These are phyloP conservation scores for Telmatochromis sp. DNA, from an alignment of 2,113 vertebrate genomes.

Conservation along the genomic window DNA sequence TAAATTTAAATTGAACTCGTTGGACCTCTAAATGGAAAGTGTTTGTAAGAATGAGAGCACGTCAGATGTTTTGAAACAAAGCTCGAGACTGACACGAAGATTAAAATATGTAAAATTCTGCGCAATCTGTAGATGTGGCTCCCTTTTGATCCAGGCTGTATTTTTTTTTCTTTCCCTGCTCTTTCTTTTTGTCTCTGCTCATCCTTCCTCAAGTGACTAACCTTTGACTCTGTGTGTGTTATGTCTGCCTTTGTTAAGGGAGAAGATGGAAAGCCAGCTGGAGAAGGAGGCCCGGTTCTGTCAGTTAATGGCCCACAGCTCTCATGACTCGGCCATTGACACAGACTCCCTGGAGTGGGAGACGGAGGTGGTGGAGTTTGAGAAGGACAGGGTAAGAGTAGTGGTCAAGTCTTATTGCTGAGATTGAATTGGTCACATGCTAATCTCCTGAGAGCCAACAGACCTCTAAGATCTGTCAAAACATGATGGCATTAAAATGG, in stretches of 20 bases:
- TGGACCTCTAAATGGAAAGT: neutral
- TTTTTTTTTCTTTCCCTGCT: neutral
- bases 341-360: constrained; percentile 98
- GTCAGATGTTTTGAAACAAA: neutral
- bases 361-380: constrained; percentile 95
- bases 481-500: neutral
- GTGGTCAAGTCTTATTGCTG: neutral
- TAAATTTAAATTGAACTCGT: neutral
- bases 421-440: neutral
- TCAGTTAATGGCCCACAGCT: constrained; percentile 93
- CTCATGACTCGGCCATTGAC: constrained; percentile 95
- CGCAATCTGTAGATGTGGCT: neutral
- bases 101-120: neutral
- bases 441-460: neutral
- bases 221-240: constrained; percentile 1
- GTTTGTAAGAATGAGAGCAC: neutral
- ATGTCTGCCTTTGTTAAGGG: constrained; percentile 66
- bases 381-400: constrained; percentile 84
- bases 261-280: constrained; percentile 93
- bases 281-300: constrained; percentile 93
- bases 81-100: neutral
- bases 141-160: neutral
- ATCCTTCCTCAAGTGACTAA: neutral
- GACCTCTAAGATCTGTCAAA: neutral
- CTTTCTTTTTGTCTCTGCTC: neutral